Conservation (phyloP, 2,113 vertebrate genomes). For the Elachura formosa region DNA sequence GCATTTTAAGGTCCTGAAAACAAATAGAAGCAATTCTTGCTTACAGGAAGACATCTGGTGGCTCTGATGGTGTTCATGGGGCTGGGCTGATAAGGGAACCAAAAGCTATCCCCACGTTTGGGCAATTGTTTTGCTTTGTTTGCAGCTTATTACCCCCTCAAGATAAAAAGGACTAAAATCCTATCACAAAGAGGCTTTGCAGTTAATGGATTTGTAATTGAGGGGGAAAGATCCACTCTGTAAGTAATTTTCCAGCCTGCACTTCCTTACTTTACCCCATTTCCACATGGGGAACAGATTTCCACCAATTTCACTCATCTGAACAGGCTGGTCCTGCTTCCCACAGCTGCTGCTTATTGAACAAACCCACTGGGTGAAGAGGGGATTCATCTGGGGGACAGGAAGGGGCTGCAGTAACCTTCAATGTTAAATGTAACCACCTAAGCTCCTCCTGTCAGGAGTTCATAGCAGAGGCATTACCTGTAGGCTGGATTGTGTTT, state of each 20-base stretch:
- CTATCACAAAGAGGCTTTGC: background rate
- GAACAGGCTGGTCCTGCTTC: background rate
- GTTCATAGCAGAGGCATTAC: conserved; percentile 37
- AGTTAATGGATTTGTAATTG: conserved; percentile 1
- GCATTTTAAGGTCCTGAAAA: conserved; percentile 38
- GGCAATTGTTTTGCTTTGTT: conserved; percentile 33
- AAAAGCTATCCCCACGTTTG: background rate
- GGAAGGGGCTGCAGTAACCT: background rate
- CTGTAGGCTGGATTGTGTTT: conserved; percentile 28
- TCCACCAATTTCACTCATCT: background rate
- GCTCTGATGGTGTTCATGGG: background rate
- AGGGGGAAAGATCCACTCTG: background rate
- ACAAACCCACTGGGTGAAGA: background rate
- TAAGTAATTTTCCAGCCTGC: background rate
- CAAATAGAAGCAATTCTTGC: conserved; percentile 8
- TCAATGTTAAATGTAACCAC: background rate
- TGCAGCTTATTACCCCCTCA: conserved; percentile 3
- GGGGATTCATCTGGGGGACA: background rate
- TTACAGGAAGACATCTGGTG: conserved; percentile 48
- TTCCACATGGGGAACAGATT: background rate
- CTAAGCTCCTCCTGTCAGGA: background rate
- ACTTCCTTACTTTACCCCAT: background rate
- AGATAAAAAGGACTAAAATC: conserved; percentile 12
- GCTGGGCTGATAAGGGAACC: conserved; percentile 30
- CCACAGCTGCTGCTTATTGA: background rate